phyloP scores from a whole-genome alignment of 2,113 vertebrate genomes.

The Sprattus sprattus region DNA sequence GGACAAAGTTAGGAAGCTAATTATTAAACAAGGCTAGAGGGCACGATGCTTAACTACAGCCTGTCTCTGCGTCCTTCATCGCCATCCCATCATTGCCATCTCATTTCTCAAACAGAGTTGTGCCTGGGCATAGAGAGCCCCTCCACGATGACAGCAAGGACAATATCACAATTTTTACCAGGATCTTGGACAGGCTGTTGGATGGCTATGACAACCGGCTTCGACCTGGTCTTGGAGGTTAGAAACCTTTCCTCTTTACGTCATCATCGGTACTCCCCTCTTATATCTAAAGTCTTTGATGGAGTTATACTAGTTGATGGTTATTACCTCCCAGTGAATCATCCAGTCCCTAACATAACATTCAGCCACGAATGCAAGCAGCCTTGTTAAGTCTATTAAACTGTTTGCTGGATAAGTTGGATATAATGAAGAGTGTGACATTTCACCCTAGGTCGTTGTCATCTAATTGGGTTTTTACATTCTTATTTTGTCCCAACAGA shows the following conservation, averaged over 20 bases:
- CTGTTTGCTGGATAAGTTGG: no score
- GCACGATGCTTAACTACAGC: not conserved
- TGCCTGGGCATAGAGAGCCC: conserved; percentile 73
- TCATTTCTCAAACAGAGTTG: conserved; percentile 59
- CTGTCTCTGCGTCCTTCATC: not conserved
- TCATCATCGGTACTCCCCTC: not conserved
- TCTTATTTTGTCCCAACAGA: conserved; percentile 67
- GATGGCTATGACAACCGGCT: conserved; percentile 97
- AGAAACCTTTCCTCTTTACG: not conserved
- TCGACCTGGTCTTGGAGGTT: conserved; percentile 83
- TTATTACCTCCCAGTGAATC: not conserved
- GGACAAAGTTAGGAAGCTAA: not conserved
- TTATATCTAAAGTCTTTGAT: no score
- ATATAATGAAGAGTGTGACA: no score
- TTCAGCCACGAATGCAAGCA: not conserved
- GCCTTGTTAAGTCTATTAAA: not conserved
- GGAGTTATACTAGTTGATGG: no score
- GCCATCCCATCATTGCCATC: not conserved
- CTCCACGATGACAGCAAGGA: conserved; percentile 88
- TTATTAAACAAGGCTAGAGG: conserved; percentile 9
- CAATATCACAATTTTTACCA: conserved; percentile 97
- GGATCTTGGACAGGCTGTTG: conserved; percentile 91
- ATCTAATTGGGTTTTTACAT: not conserved
- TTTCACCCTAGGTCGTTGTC: not conserved
- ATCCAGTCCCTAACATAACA: no score